Base-by-base conservation (phyloP, 35 echinoderm and acorn worm genomes). In the Apostichopus japonicus region DNA sequence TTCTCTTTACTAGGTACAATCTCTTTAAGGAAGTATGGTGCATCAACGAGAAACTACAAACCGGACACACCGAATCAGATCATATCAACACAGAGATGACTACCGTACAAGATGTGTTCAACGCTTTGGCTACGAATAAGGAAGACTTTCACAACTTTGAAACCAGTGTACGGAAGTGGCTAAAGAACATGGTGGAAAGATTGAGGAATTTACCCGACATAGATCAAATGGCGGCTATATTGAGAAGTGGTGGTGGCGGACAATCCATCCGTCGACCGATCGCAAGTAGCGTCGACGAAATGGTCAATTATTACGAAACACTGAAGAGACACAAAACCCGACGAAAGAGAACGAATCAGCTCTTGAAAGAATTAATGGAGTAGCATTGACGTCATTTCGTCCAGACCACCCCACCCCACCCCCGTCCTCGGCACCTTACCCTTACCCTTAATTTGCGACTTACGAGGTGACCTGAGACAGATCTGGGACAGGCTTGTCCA, bases 1-100 rank as follows among this genome's bases (percentile, higher is more conserved):
- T 80, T 80, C 0, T 23, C 23, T 15, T 9, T 59, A 19, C 23
- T 51, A 89, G 86, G 22, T 89, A 89, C 63, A 89, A 89, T 73
- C 86, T 89, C 16, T 89, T 89, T 17, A 67, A 72, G 23, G 86
- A 89, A 17, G 86, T 89, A 6, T 89, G 86, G 86, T 89, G 86
- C 14, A 89, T 89, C 5, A 89, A 89, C 62, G 86, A 89, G 62
- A 89, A 89, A 19, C 63, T 89, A 8, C 33, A 33, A 56, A 22
- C 33, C 67, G 86, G 86, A 17, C 16, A 72, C 86, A 89, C 62
- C 0, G 86, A 89, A n/a, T 89, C 86, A 4, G 56, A 89, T 51
- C 10, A 19, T 10, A 89, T 89, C 3, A 52, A 89, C 63, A 72
- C 86, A 16, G 86, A 89, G 56, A 89, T 89, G 86, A 89, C 86